A percentile compares a stretch with the other conserved stretches of the same genome.
Conservation (phyloP, 2,797 vertebrate species). For the Threskiornis aethiopicus region DNA sequence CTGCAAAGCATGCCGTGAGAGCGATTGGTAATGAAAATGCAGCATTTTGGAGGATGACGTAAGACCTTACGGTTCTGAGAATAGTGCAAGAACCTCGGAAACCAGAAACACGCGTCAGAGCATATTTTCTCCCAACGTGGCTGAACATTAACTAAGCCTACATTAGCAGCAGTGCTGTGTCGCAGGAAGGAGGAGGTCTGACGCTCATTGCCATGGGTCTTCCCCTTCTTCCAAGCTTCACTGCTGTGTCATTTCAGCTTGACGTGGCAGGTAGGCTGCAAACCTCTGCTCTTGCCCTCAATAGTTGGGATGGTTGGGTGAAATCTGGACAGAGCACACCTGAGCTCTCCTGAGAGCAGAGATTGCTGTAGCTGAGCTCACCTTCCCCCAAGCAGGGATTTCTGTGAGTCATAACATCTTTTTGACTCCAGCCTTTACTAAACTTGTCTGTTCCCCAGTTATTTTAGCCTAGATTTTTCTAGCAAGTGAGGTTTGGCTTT, state of each 20-base stretch:
- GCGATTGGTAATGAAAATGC: not conserved
- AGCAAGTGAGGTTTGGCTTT: not conserved
- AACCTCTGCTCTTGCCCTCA: not conserved
- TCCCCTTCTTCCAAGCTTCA: not conserved
- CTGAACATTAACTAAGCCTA: not conserved
- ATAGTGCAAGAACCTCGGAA: not conserved
- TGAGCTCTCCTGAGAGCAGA: not conserved
- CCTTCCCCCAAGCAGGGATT: not conserved
- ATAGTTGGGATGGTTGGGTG: not conserved
- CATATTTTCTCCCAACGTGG: not conserved
- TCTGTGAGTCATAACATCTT: not conserved
- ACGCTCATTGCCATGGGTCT: accelerated
- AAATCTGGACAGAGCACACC: not conserved
- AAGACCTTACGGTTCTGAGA: not conserved
- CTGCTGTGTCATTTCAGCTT: not conserved
- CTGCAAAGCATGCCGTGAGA: not conserved
- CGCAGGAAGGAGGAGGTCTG: not conserved
- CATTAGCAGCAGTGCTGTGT: not conserved
- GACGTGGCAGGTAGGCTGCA: not conserved
- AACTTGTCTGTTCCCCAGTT: not conserved
- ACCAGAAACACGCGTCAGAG: not conserved
- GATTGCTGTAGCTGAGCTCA: not conserved
- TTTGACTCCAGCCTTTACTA: not conserved
- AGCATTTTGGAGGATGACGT: not conserved
- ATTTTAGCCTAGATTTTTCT: not conserved